phyloP scores from a whole-genome alignment of 1,140 invertebrate species.

The Cataglyphis hispanica region DNA sequence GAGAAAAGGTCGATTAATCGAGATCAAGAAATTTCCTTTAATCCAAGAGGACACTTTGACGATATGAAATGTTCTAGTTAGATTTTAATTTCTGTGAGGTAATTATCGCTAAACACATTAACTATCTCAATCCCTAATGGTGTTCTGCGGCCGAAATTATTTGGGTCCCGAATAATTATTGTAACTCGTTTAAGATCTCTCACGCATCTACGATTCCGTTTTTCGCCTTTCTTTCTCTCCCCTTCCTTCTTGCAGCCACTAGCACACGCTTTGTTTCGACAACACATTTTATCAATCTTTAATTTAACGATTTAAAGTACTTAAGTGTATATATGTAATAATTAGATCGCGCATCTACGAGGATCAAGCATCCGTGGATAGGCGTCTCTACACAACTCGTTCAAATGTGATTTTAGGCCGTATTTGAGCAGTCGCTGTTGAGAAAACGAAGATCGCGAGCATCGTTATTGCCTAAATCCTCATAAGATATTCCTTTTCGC shows the following conservation, averaged over 20 bases:
- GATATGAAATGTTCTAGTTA: background rate
- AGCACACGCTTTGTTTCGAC: conserved; percentile 9
- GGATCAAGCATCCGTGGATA: conserved; percentile 42
- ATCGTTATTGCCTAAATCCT: conserved; percentile 4
- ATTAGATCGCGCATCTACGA: conserved; percentile 51
- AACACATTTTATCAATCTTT: conserved; percentile 31
- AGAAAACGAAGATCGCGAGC: conserved; percentile 37
- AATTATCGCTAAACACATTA: conserved; percentile 50
- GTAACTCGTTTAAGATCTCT: conserved; percentile 59
- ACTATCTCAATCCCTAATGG: conserved; percentile 53
- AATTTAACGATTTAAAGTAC: conserved; percentile 43
- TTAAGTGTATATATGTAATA: conserved; percentile 43
- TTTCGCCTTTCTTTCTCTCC: conserved; percentile 31
- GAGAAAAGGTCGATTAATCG: background rate
- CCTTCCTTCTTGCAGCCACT: background rate
- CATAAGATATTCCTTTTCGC: background rate
- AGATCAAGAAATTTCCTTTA: background rate
- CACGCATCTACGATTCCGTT: conserved; percentile 49
- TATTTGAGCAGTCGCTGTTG: conserved; percentile 68
- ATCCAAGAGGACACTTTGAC: conserved; percentile 4
- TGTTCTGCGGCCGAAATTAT: conserved; percentile 68
- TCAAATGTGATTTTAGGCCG: conserved; percentile 67
- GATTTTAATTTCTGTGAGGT: conserved; percentile 1
- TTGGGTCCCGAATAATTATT: conserved; percentile 76
- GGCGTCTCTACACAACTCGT: background rate